Evolutionary conservation across 2,888 invertebrate species (phyloP).

Genomic region (Apocheima hispidaria): DNA sequence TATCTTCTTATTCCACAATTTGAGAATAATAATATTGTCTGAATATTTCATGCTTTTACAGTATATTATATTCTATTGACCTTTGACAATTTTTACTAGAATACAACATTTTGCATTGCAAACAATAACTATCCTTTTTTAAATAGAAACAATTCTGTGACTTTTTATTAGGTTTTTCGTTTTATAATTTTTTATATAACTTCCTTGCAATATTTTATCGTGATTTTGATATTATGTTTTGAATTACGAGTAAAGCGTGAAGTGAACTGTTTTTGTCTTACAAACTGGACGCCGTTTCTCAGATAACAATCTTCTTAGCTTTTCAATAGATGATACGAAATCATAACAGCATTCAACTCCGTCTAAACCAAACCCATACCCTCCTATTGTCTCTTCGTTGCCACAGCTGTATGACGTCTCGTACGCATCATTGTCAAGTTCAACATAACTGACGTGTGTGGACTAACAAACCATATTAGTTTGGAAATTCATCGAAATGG

Average conservation of each 20-base stretch:
- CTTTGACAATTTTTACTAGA: background rate
- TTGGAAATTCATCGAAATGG: slow-evolving; percentile 29
- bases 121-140: background rate
- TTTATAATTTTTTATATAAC: background rate
- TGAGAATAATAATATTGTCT: background rate
- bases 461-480: slow-evolving; percentile 47
- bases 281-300: background rate
- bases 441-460: slow-evolving; percentile 63
- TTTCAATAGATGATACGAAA: slow-evolving; percentile 51
- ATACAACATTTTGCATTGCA: background rate
- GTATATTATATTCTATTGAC: background rate
- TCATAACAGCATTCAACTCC: slow-evolving; percentile 62
- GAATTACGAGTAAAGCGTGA: background rate
- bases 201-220: background rate
- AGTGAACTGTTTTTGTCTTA: background rate
- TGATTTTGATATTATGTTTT: background rate
- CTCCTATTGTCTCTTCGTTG: slow-evolving; percentile 61
- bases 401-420: slow-evolving; percentile 68
- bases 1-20: slow-evolving; percentile 3
- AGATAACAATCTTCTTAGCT: slow-evolving; percentile 12
- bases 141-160: no score
- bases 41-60: background rate
- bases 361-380: slow-evolving; percentile 44
- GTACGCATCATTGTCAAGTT: slow-evolving; percentile 76
- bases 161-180: background rate